Evolutionary conservation across 2,113 vertebrate genomes (phyloP).

Genomic region (Cochlearius cochlearius): DNA sequence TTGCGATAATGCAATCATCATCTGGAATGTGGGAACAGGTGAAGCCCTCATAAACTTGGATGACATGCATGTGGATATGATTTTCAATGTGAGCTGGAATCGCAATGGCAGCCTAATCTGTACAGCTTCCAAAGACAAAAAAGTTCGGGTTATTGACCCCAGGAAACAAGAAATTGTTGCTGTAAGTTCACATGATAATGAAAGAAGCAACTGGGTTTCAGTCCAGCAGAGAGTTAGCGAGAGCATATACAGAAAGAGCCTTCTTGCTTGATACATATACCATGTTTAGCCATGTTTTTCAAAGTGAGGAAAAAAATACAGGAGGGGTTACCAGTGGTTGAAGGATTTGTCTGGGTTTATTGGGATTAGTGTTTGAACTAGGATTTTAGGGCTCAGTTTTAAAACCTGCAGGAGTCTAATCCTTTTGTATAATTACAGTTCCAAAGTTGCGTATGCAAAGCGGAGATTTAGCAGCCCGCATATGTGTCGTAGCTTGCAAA

Average conservation of each 20-base stretch:
- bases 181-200: conserved; percentile 66
- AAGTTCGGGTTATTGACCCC: conserved; percentile 90
- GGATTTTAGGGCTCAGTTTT: conserved; percentile 29
- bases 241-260: neutral
- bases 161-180: conserved; percentile 85
- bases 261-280: neutral
- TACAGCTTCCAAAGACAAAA: conserved; percentile 95
- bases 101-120: conserved; percentile 93
- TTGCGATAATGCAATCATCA: conserved; percentile 88
- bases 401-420: conserved; percentile 49
- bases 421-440: conserved; percentile 16
- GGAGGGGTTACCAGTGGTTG: neutral
- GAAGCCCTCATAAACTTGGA: conserved; percentile 90
- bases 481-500: neutral
- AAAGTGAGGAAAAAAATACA: neutral
- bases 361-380: conserved; percentile 36
- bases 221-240: neutral
- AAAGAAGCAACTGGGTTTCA: neutral
- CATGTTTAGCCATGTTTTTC: accelerated
- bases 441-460: neutral
- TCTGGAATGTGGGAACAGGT: conserved; percentile 96
- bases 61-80: conserved; percentile 94
- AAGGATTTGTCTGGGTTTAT: conserved; percentile 38
- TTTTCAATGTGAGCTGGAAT: conserved; percentile 93
- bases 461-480: neutral